Evolutionary conservation across 1,140 invertebrate genomes (phyloP).

Genomic region (Sycophila sp.): DNA sequence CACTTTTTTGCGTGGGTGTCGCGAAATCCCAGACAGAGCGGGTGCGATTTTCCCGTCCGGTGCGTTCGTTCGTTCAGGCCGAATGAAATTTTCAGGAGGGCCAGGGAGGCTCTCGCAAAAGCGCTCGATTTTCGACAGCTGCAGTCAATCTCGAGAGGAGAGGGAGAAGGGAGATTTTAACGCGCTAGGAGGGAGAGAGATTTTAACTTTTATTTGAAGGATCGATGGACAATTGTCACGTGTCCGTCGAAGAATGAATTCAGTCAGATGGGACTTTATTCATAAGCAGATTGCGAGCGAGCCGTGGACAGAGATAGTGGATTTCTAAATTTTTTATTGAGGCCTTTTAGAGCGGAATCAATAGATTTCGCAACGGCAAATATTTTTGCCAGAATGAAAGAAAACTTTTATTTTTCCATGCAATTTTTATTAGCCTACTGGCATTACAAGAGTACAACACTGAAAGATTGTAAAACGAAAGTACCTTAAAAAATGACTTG

Average conservation of each 20-base stretch:
- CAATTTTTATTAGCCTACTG: too few species aligned
- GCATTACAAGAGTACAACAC: too few species aligned
- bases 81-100: slow-evolving; percentile 37
- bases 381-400: too few species aligned
- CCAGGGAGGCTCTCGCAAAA: background rate
- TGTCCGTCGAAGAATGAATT: slow-evolving; percentile 8
- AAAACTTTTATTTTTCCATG: too few species aligned
- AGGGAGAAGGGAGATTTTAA: too few species aligned
- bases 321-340: too few species aligned
- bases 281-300: background rate
- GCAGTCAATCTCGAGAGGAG: slow-evolving; percentile 16
- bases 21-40: background rate
- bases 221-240: slow-evolving; percentile 15
- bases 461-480: too few species aligned
- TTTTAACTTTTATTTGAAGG: slow-evolving; percentile 29
- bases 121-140: slow-evolving; percentile 24
- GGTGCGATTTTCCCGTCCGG: slow-evolving; percentile 4
- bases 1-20: background rate
- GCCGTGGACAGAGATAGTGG: too few species aligned
- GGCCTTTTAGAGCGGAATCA: background rate
- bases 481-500: too few species aligned
- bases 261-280: background rate
- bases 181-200: background rate
- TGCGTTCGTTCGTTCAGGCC: background rate
- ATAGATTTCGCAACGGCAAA: too few species aligned